Conservation (phyloP, 2,888 invertebrate genomes). For the Drosophila formosana region DNA sequence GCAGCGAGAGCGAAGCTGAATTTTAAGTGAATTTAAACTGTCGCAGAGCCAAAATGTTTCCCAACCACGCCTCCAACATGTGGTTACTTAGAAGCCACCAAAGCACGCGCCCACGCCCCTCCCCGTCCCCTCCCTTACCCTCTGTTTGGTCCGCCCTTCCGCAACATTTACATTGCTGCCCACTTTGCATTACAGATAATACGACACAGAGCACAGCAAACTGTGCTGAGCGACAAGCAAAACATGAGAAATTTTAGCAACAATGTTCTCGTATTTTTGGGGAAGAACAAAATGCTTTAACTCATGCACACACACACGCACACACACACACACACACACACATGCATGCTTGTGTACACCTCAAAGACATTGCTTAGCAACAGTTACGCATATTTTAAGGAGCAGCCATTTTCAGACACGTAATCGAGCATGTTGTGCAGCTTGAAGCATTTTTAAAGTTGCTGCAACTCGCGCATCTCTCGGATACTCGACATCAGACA, state of each 20-base stretch:
- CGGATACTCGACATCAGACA: conserved; percentile 25
- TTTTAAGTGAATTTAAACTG: conserved; percentile 46
- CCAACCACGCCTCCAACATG: conserved; percentile 27
- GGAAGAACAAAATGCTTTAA: conserved; percentile 41
- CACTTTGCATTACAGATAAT: conserved; percentile 38
- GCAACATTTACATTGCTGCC: conserved; percentile 13
- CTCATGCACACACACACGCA: conserved; percentile 17
- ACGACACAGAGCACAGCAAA: conserved; percentile 3
- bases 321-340: conserved; percentile 13
- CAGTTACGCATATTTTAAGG: conserved; percentile 55
- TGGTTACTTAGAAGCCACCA: conserved; percentile 28
- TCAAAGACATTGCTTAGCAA: conserved; percentile 62
- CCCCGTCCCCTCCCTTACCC: neutral
- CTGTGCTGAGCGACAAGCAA: conserved; percentile 6
- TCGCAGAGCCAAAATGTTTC: conserved; percentile 13
- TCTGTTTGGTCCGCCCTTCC: neutral
- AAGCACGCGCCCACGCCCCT: conserved; percentile 8
- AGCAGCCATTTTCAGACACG: conserved; percentile 7
- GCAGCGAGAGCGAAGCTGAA: neutral
- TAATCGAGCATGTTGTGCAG: conserved; percentile 23
- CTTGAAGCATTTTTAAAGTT: conserved; percentile 17
- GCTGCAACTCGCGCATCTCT: conserved; percentile 20
- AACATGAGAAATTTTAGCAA: conserved; percentile 51
- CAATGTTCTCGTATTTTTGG: conserved; percentile 53
- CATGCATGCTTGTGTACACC: conserved; percentile 8